phyloP scores from a whole-genome alignment of 2,888 invertebrate genomes.

The Litoditis marina region DNA sequence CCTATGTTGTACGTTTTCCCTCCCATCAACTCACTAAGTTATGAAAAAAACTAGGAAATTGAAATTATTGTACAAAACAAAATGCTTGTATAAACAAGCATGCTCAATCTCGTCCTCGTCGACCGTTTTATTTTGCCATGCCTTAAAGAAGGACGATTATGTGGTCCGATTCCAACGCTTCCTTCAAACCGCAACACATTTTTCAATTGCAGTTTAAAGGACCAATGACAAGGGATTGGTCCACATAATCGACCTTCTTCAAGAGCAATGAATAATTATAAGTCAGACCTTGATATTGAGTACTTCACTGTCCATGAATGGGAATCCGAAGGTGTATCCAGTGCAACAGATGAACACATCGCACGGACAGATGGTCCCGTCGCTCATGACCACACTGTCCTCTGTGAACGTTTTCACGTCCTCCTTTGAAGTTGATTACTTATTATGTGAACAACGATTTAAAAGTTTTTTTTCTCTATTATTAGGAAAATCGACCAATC shows the following conservation, averaged over 20 bases:
- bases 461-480: neutral
- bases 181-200: neutral
- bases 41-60: too few relatives aligned
- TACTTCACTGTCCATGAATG: constrained; percentile 61
- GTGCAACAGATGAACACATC: constrained; percentile 62
- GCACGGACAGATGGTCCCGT: constrained; percentile 47
- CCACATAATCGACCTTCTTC: too few relatives aligned
- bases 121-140: too few relatives aligned
- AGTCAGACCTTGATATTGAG: constrained; percentile 50
- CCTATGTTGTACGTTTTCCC: too few relatives aligned
- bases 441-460: neutral
- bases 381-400: constrained; percentile 80
- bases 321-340: constrained; percentile 64
- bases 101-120: too few relatives aligned
- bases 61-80: too few relatives aligned
- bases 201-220: too few relatives aligned
- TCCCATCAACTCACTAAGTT: too few relatives aligned
- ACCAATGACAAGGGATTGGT: too few relatives aligned
- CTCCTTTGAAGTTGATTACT: constrained; percentile 70
- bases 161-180: neutral
- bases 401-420: constrained; percentile 99
- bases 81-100: too few relatives aligned
- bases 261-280: too few relatives aligned
- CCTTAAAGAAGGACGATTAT: neutral
- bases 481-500: too few relatives aligned